Evolutionary conservation across 2,888 invertebrate genomes (phyloP).

Genomic region (Coecobrya sp.): DNA sequence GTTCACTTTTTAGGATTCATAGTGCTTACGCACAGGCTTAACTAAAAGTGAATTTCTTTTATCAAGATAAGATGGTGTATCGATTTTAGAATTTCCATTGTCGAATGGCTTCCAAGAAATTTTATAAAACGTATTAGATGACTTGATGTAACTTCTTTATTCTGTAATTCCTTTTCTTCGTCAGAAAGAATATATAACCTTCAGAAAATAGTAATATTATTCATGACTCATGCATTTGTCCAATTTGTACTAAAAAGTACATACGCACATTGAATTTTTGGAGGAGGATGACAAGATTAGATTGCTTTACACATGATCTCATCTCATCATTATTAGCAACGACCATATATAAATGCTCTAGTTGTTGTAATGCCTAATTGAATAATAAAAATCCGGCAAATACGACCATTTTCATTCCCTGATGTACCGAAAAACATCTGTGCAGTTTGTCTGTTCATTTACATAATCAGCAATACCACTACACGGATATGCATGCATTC

Average conservation of each 20-base stretch:
- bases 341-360: conserved; percentile 22
- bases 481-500: background rate
- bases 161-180: background rate
- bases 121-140: too few relatives aligned
- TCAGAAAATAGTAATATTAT: background rate
- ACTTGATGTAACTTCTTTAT: background rate
- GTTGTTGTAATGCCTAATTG: conserved; percentile 62
- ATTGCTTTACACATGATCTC: conserved; percentile 38
- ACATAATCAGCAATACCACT: background rate
- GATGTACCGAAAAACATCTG: conserved; percentile 52
- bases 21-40: too few relatives aligned
- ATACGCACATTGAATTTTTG: background rate
- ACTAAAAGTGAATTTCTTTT: background rate
- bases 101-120: background rate
- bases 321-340: conserved; percentile 44
- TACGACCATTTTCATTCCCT: conserved; percentile 31
- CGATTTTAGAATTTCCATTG: background rate
- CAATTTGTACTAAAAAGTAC: background rate
- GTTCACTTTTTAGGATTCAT: too few relatives aligned
- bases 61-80: background rate
- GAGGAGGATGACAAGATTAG: background rate
- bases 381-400: conserved; percentile 47
- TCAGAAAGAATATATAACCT: conserved; percentile 13
- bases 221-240: conserved; percentile 28
- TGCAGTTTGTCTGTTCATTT: conserved; percentile 50